Base-by-base conservation (phyloP, 1,140 invertebrate genomes). In the Drosophila takahashii region DNA sequence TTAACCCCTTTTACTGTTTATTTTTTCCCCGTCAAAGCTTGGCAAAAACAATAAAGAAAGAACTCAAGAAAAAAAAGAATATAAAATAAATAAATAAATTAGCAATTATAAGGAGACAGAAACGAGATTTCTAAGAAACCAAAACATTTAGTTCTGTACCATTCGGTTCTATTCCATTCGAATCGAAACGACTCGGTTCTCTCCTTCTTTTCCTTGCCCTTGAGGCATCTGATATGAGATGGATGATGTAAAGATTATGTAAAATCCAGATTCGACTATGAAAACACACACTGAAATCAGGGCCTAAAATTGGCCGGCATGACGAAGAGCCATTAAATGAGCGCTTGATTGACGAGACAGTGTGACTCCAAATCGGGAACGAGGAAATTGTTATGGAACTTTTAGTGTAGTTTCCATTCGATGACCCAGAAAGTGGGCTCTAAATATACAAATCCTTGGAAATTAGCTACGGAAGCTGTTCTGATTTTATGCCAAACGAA, bases 21-120 rank as follows among this genome's bases (percentile, higher is more conserved):
- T 70, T 70, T 70, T 56, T 47, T 29, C 26, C 36, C 18, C 18
- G n/a, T 41, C 47, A 62, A 41, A 36, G 64, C 64, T 67, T 54
- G 16, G 42, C 59, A 52, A 73, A 79, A 79, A 67, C 54, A 79
- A 79, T 71, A 77, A 77, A 59, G 66, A 72, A 80, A 79, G 72
- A 76, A 64, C 75, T 76, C 62, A 73, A 79, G 69, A 84, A 37
- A 73, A 76, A 73, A 74, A 58, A 65, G 26, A 84, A 59, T 70
- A 74, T 80, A 77, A 86, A 81, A 81, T 77, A 81, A 86, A 60
- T 48, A 77, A 80, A 86, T 86, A 86, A 86, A 86, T 86, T 86
- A 86, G 79, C 83, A 86, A 86, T 86, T 86, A 86, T 79, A 62
- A 57, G 70, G 83, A 81, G 64, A 75, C 62, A 58, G 64, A 76